Conservation (phyloP, 2,797 vertebrate species). For the Acrossocheilus fasciatus region DNA sequence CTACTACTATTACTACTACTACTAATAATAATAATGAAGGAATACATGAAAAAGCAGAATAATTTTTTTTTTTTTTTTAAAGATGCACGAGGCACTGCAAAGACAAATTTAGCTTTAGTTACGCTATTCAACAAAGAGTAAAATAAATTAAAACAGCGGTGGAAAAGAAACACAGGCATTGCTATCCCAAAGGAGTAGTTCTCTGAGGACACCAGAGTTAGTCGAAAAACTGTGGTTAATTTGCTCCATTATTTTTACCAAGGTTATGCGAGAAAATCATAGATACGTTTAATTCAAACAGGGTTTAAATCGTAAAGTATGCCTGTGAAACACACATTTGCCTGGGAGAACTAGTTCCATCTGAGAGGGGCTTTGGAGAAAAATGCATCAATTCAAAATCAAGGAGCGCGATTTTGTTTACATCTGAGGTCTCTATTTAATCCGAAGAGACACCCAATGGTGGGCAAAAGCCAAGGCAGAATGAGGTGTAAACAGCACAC, state of each 20-base stretch:
- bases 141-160: not conserved
- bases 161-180: not conserved
- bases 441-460: slow-evolving; percentile 19
- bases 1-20: not conserved
- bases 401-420: not conserved
- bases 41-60: not conserved
- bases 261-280: not conserved
- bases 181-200: not conserved
- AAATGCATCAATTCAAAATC: not conserved
- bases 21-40: not conserved
- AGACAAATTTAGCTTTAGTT: not conserved
- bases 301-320: not conserved
- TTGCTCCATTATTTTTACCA: not conserved
- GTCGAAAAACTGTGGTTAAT: not conserved
- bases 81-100: not conserved
- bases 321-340: not conserved
- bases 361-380: not conserved
- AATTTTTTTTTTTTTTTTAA: no score
- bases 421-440: not conserved
- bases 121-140: not conserved
- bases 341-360: not conserved
- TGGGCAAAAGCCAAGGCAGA: slow-evolving; percentile 21
- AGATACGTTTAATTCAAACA: not conserved
- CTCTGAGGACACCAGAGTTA: not conserved
- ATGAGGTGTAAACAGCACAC: slow-evolving; percentile 40